phyloP scores from a whole-genome alignment of 2,888 invertebrate genomes.

The Lithophane leautieri region DNA sequence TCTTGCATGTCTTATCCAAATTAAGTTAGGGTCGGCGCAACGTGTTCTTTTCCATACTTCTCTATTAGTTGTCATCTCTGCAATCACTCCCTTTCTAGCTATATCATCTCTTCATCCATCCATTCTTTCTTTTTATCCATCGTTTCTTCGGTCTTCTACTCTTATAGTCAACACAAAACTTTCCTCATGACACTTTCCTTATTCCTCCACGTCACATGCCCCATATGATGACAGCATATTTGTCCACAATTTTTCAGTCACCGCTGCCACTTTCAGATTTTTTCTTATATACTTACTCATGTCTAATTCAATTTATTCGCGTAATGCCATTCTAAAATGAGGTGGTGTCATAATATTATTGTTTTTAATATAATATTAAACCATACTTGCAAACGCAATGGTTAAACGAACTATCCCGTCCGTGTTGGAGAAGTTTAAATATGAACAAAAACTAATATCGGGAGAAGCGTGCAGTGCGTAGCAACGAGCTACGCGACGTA shows the following conservation, averaged over 20 bases:
- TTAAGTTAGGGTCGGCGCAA: no score
- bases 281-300: background rate
- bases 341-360: background rate
- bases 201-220: no score
- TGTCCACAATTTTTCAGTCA: background rate
- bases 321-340: background rate
- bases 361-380: conserved; percentile 15
- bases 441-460: conserved; percentile 79
- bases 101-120: no score
- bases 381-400: conserved; percentile 10
- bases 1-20: no score
- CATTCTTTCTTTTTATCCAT: no score
- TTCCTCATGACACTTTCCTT: no score
- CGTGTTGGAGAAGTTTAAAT: conserved; percentile 69
- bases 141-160: no score
- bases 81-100: no score
- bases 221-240: background rate
- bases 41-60: no score
- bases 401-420: conserved; percentile 28
- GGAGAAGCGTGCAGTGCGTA: conserved; percentile 76
- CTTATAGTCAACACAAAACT: no score
- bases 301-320: background rate
- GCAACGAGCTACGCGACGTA: conserved; percentile 72
- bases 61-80: no score
- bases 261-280: background rate